These are phyloP conservation scores for Machimus atricapillus DNA, from an alignment of 2,888 invertebrate species.

Conservation along the genomic window DNA sequence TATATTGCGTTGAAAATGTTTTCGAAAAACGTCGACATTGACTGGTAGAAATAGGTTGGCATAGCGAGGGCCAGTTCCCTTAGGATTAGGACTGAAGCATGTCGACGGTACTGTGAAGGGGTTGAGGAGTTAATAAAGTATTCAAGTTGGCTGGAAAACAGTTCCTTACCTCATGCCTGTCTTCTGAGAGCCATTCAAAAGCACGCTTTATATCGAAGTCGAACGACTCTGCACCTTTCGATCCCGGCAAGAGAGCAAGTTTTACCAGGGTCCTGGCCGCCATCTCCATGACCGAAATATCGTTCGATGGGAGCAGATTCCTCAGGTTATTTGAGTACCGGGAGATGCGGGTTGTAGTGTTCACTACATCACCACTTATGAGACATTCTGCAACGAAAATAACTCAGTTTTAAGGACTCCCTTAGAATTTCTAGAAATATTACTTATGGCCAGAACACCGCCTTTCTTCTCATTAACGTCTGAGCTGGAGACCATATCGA, in stretches of 20 bases:
- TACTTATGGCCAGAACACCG: constrained; percentile 91
- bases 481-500: constrained; percentile 93
- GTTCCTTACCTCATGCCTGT: constrained; percentile 75
- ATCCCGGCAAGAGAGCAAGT: constrained; percentile 88
- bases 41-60: constrained; percentile 97
- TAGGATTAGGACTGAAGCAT: constrained; percentile 90
- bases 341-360: constrained; percentile 86
- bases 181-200: constrained; percentile 93
- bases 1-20: constrained; percentile 90
- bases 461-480: constrained; percentile 96
- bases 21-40: constrained; percentile 92
- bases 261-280: constrained; percentile 95
- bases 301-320: constrained; percentile 87
- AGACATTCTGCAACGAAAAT: constrained; percentile 74
- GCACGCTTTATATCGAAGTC: constrained; percentile 96
- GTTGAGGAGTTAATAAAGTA: neutral
- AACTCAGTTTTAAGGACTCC: neutral
- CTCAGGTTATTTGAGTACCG: constrained; percentile 93
- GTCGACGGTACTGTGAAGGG: constrained; percentile 73
- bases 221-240: constrained; percentile 95
- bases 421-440: constrained; percentile 16
- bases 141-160: neutral
- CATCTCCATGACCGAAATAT: constrained; percentile 93
- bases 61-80: constrained; percentile 94
- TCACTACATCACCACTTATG: constrained; percentile 91